Base-by-base conservation (phyloP, 2,113 vertebrate genomes). In the Martes martes region DNA sequence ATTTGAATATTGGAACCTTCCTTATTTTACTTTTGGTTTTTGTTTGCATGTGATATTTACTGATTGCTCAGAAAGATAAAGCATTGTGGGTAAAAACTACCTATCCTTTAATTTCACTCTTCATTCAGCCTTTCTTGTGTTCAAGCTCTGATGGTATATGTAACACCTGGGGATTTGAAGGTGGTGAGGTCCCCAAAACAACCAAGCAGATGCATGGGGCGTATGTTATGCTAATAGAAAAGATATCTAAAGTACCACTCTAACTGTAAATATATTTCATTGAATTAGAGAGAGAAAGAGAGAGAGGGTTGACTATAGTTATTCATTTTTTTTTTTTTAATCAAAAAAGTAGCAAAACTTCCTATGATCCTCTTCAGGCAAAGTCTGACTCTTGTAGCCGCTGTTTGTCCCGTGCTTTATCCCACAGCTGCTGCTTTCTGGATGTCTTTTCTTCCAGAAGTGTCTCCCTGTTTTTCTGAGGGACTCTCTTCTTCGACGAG, bases 21-120 rank as follows among this genome's bases (percentile, higher is more conserved):
- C 39, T 67, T 89, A 1, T 83, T 96, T 95, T 59, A 23, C 26
- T 88, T 96, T 88, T 76, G 47, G 21, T 28, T 90, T 91, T 89
- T 91, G 16, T 87, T 84, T 67, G 28, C 47, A 11, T 71, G 28
- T 71, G 15, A 69, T 90, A 7, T 33, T 65, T 47, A 39, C 74
- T 80, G 78, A 78, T 83, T 39, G 24, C 47, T 78, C 39, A 67
- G 39, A 73, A 93, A 93, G 80, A 79, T 69, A 92, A 94, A 59
- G 36, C 78, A 31, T 61, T 57, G 14, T 50, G 6, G 76, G 31
- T 31, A 86, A 71, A 80, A 61, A 24, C 7, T 15, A n/a, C 45
- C 19, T 74, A 14, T 95, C 78, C 15, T 94, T 93, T 93, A 88
- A 67, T 73, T 82, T 93, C 6, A 83, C 4, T n/a, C 57, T 86